These are phyloP conservation scores for Lepisosteus osseus DNA, from an alignment of 2,113 vertebrate genomes.

Conservation along the genomic window DNA sequence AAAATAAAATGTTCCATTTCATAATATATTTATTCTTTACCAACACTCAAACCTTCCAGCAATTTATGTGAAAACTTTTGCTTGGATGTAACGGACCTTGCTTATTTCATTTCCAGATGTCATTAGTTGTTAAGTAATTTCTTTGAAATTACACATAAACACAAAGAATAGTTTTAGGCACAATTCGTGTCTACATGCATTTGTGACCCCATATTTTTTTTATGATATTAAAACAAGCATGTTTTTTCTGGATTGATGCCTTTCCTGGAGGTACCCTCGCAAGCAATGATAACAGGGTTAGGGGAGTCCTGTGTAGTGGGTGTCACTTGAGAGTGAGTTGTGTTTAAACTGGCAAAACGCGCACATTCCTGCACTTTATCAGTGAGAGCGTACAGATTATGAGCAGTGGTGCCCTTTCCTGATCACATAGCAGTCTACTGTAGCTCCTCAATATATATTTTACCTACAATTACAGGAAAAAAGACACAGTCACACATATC, in stretches of 20 bases:
- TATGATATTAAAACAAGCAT: conserved; percentile 79
- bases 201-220: conserved; percentile 72
- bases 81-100: conserved; percentile 26
- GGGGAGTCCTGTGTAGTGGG: conserved; percentile 69
- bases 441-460: no score
- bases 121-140: conserved; percentile 34
- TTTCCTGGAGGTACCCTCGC: conserved; percentile 72
- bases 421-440: no score
- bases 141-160: conserved; percentile 19
- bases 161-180: conserved; percentile 53
- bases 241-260: conserved; percentile 75
- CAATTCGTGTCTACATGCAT: conserved; percentile 77
- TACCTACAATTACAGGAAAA: no score
- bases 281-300: conserved; percentile 78
- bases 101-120: conserved; percentile 38
- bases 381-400: conserved; percentile 76
- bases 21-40: not conserved
- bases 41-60: conserved; percentile 2
- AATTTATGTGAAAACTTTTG: not conserved
- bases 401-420: conserved; percentile 15
- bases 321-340: conserved; percentile 72
- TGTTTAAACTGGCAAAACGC: conserved; percentile 79
- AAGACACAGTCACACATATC: no score
- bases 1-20: not conserved
- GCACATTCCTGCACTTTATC: conserved; percentile 71